Percentiles rank a stretch among this genome's conserved stretches.
Conservation (phyloP, 1,140 invertebrate genomes). For the Eciton burchellii region DNA sequence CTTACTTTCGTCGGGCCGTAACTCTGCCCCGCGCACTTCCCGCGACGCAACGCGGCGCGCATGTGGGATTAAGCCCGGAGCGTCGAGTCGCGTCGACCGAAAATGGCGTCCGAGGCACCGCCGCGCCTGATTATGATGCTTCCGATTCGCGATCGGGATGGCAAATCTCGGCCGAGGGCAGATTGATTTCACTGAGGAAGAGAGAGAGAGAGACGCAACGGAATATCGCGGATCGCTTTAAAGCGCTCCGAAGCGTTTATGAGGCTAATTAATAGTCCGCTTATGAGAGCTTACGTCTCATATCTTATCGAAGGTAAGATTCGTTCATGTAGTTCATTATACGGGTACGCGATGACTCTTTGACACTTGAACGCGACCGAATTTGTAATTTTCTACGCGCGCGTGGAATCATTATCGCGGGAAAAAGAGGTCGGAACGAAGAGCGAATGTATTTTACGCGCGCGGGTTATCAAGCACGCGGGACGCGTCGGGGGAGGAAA, state of each 20-base stretch:
- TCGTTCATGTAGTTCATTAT: constrained; percentile 1
- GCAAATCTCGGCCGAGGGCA: no score
- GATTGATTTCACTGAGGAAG: no score
- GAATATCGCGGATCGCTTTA: not conserved
- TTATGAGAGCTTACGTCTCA: not conserved
- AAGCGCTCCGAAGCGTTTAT: not conserved
- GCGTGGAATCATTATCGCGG: constrained; percentile 45
- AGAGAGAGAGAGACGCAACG: no score
- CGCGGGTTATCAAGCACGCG: constrained; percentile 63
- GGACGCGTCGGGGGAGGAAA: constrained; percentile 58
- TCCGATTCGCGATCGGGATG: no score
- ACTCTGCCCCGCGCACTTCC: constrained; percentile 39
- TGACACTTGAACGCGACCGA: not conserved
- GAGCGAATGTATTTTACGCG: constrained; percentile 65
- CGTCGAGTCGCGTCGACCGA: constrained; percentile 27
- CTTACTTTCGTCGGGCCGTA: constrained; percentile 51
- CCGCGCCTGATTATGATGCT: not conserved
- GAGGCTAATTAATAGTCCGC: not conserved
- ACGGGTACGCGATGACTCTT: not conserved
- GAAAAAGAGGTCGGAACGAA: constrained; percentile 54
- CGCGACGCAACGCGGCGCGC: constrained; percentile 55
- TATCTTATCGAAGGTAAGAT: not conserved
- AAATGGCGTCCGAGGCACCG: constrained; percentile 33
- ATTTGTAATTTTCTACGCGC: constrained; percentile 10
- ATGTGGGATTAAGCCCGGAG: constrained; percentile 51